A percentile compares a stretch with the other conserved stretches of the same genome.
These are phyloP conservation scores for Trachymyrmex cornetzi DNA, from an alignment of 1,140 invertebrate genomes.

Conservation along the genomic window DNA sequence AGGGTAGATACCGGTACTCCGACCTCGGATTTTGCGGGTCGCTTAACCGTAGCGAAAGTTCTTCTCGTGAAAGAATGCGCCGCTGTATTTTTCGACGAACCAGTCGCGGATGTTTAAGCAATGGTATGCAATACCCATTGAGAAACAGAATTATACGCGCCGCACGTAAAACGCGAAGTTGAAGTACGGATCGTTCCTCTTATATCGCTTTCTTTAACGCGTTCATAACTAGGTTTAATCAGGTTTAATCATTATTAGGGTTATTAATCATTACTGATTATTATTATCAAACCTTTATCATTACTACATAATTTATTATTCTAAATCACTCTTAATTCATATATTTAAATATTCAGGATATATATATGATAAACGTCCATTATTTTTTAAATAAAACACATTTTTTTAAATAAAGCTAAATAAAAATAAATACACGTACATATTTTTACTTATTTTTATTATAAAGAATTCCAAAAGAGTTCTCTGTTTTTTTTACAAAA, in stretches of 20 bases:
- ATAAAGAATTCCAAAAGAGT: no score
- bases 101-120: conserved; percentile 36
- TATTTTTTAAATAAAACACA: no score
- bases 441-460: no score
- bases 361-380: no score
- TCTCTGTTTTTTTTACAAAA: no score
- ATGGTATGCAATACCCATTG: conserved; percentile 19
- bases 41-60: conserved; percentile 48
- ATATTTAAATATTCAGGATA: not conserved
- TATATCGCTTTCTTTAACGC: not conserved
- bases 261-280: no score
- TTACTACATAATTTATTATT: not conserved
- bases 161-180: conserved; percentile 10
- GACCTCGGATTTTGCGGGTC: conserved; percentile 13
- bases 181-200: not conserved
- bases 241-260: no score
- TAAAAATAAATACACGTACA: no score
- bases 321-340: not conserved
- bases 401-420: no score
- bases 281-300: not conserved
- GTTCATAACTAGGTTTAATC: conserved; percentile 1
- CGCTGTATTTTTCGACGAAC: conserved; percentile 44
- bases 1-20: conserved; percentile 22
- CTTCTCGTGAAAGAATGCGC: conserved; percentile 30
- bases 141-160: conserved; percentile 37